phyloP scores from a whole-genome alignment of 2,113 vertebrate genomes.

The Cricetomys ansorgei region DNA sequence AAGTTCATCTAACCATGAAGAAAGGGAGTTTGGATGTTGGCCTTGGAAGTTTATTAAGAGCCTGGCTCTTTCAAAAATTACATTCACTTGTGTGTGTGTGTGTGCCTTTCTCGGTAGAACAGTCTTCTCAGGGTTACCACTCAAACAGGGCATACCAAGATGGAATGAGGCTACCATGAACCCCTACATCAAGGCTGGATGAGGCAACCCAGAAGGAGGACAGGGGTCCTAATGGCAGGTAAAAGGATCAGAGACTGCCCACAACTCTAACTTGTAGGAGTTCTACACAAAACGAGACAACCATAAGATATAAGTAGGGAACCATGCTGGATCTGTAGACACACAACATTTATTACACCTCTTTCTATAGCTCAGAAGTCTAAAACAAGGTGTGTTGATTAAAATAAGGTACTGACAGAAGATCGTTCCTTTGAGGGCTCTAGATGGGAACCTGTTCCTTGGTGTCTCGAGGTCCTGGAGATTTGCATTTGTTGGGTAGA shows the following conservation, averaged over 20 bases:
- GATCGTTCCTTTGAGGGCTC: not conserved
- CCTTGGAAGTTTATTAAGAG: accelerated
- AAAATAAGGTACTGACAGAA: not conserved
- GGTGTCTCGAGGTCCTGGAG: not conserved
- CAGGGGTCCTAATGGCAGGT: no score
- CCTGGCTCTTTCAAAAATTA: not conserved
- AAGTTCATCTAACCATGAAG: not conserved
- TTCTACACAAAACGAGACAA: no score
- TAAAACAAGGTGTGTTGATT: not conserved
- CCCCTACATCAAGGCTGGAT: no score
- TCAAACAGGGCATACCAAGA: no score
- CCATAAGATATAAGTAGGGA: no score
- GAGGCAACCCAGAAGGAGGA: no score
- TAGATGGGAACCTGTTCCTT: not conserved
- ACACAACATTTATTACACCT: not conserved
- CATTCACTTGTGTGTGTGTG: not conserved
- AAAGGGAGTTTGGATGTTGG: not conserved
- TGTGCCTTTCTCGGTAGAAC: no score
- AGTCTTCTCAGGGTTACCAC: no score
- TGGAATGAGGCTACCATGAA: no score
- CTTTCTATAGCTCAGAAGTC: not conserved
- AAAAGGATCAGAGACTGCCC: no score
- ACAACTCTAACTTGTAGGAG: no score
- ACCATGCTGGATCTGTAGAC: no score
- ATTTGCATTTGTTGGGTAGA: not conserved